A percentile compares a stretch with the other conserved stretches of the same genome.
Evolutionary conservation across 2,888 invertebrate genomes (phyloP).

Genomic region (Erebia ligea): DNA sequence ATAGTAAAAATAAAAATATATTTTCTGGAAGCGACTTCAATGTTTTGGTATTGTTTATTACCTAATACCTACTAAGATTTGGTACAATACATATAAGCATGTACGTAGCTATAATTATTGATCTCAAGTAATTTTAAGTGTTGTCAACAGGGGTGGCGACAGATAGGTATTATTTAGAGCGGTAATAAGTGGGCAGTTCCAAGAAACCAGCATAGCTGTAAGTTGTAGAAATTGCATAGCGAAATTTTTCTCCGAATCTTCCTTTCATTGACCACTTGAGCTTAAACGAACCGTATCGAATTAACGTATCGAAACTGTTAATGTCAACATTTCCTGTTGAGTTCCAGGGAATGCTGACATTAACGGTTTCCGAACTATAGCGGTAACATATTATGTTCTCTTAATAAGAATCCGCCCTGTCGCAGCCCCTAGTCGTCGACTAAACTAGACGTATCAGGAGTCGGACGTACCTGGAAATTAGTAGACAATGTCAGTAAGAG

Average conservation of each 20-base stretch:
- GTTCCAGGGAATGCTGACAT: too few species aligned
- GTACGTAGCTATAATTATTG: constrained; percentile 8
- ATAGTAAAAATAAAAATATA: too few species aligned
- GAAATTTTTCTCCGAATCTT: too few species aligned
- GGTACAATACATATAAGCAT: neutral
- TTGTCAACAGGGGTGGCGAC: neutral
- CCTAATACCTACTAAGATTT: neutral
- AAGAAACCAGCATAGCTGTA: too few species aligned
- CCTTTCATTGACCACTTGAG: too few species aligned
- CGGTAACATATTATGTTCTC: too few species aligned
- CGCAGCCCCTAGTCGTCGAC: neutral
- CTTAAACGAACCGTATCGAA: too few species aligned
- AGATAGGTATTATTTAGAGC: neutral
- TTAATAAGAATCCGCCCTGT: neutral
- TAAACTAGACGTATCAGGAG: constrained; percentile 35
- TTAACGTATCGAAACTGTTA: too few species aligned
- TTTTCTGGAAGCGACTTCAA: neutral
- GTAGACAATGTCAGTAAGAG: constrained; percentile 8
- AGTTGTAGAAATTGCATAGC: too few species aligned
- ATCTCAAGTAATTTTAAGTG: constrained; percentile 10
- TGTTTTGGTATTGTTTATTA: constrained; percentile 10
- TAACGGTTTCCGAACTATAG: too few species aligned
- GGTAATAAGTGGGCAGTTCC: too few species aligned
- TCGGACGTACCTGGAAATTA: constrained; percentile 41
- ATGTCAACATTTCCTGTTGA: too few species aligned